Evolutionary conservation across 2,113 vertebrate genomes (phyloP).

Genomic region (Petromus typicus): DNA sequence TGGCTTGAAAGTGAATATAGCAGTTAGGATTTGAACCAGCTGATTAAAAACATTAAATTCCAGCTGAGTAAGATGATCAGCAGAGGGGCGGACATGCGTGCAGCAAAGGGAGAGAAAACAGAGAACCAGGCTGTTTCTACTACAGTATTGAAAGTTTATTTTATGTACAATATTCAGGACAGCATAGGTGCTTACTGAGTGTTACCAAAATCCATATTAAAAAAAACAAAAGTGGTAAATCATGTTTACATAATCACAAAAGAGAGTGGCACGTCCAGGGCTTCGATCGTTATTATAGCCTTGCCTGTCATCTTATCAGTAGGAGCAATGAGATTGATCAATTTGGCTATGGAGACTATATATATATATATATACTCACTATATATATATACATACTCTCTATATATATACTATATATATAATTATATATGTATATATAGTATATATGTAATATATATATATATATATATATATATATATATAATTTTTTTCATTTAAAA

Average conservation of each 20-base stretch:
- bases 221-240: background rate
- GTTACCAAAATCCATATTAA: background rate
- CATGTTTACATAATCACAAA: background rate
- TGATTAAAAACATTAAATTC: background rate
- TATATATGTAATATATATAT: too few relatives aligned
- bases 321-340: background rate
- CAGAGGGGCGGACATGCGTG: background rate
- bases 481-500: background rate
- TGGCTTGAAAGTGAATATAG: background rate
- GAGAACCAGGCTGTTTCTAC: background rate
- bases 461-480: too few relatives aligned
- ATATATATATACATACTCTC: too few relatives aligned
- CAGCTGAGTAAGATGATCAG: background rate
- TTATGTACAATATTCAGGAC: slow-evolving; percentile 21
- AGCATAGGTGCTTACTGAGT: background rate
- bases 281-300: background rate
- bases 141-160: background rate
- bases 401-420: too few relatives aligned
- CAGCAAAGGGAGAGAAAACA: background rate
- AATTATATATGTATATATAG: too few relatives aligned
- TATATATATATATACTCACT: too few relatives aligned
- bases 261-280: background rate
- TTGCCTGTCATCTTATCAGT: background rate
- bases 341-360: background rate
- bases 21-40: background rate